These are phyloP conservation scores for Papilio protenor DNA, from an alignment of 2,888 invertebrate species.

Conservation along the genomic window DNA sequence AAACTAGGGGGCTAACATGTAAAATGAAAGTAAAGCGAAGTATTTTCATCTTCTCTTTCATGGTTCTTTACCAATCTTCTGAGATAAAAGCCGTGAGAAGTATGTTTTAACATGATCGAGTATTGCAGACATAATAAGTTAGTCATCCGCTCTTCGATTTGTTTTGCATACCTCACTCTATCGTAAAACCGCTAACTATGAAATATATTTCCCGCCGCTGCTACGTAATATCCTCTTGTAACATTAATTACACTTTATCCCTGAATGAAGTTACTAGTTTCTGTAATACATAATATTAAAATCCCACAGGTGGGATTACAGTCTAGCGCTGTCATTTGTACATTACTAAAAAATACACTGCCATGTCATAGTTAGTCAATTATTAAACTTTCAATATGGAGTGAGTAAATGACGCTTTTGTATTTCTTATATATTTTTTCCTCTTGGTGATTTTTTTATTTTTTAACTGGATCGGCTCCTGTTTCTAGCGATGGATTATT, in stretches of 20 bases:
- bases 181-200: not conserved
- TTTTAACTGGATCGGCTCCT: not conserved
- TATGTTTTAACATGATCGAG: not conserved
- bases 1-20: not conserved
- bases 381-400: too few species aligned
- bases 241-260: not conserved
- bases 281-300: too few species aligned
- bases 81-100: not conserved
- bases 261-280: not conserved
- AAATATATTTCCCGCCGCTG: not conserved
- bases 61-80: not conserved
- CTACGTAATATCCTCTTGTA: not conserved
- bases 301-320: too few species aligned
- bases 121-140: not conserved
- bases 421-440: too few species aligned
- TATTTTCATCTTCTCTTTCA: too few species aligned
- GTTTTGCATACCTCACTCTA: slow-evolving; percentile 1
- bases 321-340: too few species aligned
- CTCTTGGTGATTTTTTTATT: too few species aligned
- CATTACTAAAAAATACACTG: too few species aligned
- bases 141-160: not conserved
- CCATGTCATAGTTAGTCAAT: too few species aligned
- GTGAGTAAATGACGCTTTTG: too few species aligned
- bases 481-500: not conserved
- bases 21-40: not conserved